A percentile compares a stretch with the other conserved stretches of the same genome.
phyloP scores from a whole-genome alignment of 2,113 vertebrate species.

The Lophotis ruficrista region DNA sequence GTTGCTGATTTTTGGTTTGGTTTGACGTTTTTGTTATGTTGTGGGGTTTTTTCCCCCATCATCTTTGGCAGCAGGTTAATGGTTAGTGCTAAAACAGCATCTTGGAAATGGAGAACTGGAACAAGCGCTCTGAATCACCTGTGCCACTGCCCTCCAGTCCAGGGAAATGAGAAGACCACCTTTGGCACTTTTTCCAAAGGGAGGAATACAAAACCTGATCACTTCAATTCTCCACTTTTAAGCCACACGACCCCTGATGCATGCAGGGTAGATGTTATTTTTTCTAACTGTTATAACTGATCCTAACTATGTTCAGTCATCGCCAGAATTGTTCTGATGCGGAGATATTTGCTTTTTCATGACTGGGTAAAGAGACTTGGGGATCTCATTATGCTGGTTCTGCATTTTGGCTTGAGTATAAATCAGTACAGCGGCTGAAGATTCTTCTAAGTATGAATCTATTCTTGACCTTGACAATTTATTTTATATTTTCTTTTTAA shows the following conservation, averaged over 20 bases:
- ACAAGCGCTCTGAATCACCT: background rate
- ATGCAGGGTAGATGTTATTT: background rate
- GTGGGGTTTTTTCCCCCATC: rapidly evolving
- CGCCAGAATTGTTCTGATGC: background rate
- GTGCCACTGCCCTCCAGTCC: rapidly evolving
- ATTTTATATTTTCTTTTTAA: background rate
- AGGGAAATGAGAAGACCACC: background rate
- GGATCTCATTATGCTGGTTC: background rate
- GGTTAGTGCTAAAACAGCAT: background rate
- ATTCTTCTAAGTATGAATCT: background rate
- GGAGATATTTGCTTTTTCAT: background rate
- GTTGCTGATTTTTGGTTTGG: background rate
- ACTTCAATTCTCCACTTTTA: background rate
- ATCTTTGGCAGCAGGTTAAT: background rate
- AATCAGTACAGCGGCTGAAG: background rate
- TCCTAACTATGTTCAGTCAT: background rate
- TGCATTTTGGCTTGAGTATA: background rate
- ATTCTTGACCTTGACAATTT: background rate
- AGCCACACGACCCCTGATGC: rapidly evolving
- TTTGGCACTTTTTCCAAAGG: background rate
- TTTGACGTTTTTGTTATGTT: background rate
- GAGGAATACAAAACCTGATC: background rate
- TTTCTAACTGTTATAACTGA: background rate
- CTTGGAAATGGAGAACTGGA: background rate
- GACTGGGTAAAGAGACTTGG: background rate